phyloP scores from a whole-genome alignment of 2,797 vertebrate species.

The Coccyzus lansbergi region DNA sequence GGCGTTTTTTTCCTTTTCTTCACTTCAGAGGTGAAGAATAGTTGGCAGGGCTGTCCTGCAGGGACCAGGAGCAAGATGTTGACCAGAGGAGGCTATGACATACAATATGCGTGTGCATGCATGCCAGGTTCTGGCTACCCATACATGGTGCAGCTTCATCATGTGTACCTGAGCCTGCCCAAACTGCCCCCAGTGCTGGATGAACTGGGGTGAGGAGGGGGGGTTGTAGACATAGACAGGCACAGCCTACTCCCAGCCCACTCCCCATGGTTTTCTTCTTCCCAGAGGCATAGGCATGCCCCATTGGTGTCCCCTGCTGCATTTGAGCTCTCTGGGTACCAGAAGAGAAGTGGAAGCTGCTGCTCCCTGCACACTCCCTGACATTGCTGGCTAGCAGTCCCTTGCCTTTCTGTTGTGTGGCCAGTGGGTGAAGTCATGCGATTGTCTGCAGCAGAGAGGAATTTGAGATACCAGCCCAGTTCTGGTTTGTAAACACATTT shows the following conservation, averaged over 20 bases:
- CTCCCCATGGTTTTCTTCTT: neutral
- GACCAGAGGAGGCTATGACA: neutral
- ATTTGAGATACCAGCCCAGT: constrained; percentile 13
- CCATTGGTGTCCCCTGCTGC: neutral
- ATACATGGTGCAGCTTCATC: neutral
- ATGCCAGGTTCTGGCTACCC: neutral
- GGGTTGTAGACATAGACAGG: neutral
- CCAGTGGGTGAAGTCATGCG: constrained; percentile 37
- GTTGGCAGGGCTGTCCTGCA: neutral
- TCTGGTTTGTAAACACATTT: constrained; percentile 36
- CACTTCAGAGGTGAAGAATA: neutral
- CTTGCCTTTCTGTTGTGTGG: neutral
- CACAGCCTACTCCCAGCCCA: fast-evolving
- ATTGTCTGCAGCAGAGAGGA: neutral
- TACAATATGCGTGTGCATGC: fast-evolving
- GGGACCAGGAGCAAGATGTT: neutral
- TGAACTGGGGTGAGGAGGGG: fast-evolving
- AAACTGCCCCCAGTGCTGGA: neutral
- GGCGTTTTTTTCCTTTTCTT: neutral
- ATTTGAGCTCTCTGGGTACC: neutral
- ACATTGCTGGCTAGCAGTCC: neutral
- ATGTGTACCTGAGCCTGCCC: neutral
- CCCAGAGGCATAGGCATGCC: neutral
- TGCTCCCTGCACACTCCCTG: neutral
- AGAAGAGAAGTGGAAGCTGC: neutral